Percentiles rank a stretch among this genome's conserved stretches.
Conservation (phyloP, 1,140 invertebrate species). For the Diabrotica undecimpunctata region DNA sequence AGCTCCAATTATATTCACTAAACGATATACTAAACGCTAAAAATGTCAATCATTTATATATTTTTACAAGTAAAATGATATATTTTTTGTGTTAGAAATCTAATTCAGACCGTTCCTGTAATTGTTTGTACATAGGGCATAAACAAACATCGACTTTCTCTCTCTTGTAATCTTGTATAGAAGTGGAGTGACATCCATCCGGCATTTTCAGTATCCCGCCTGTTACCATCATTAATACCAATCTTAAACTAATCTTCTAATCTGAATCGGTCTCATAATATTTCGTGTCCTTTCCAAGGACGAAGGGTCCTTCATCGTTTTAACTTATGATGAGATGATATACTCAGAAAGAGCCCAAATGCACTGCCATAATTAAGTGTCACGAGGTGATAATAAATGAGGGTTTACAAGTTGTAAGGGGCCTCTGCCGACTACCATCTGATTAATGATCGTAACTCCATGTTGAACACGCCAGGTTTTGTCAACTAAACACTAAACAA, state of each 20-base stretch:
- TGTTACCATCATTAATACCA: neutral
- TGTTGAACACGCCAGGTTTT: slow-evolving; percentile 42
- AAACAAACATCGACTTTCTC: too few relatives aligned
- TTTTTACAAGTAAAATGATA: too few relatives aligned
- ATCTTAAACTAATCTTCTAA: neutral
- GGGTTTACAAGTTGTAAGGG: slow-evolving; percentile 33
- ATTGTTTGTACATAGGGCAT: too few relatives aligned
- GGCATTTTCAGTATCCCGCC: neutral
- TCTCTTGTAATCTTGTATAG: too few relatives aligned
- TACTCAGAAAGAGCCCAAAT: slow-evolving; percentile 28
- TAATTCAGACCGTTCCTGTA: too few relatives aligned
- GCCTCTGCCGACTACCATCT: slow-evolving; percentile 33
- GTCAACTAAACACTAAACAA: slow-evolving; percentile 43
- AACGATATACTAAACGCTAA: too few relatives aligned
- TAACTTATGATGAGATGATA: slow-evolving; percentile 29
- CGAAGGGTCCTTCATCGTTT: neutral
- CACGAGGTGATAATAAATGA: slow-evolving; percentile 41
- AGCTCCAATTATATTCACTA: too few relatives aligned
- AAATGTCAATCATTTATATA: too few relatives aligned
- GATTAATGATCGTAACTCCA: slow-evolving; percentile 43
- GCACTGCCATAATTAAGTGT: slow-evolving; percentile 39
- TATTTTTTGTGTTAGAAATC: too few relatives aligned
- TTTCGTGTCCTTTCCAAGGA: neutral
- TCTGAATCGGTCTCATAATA: neutral
- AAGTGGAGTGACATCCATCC: too few relatives aligned